Base-by-base conservation (phyloP, 2,797 vertebrate species). In the Thaleichthys pacificus region DNA sequence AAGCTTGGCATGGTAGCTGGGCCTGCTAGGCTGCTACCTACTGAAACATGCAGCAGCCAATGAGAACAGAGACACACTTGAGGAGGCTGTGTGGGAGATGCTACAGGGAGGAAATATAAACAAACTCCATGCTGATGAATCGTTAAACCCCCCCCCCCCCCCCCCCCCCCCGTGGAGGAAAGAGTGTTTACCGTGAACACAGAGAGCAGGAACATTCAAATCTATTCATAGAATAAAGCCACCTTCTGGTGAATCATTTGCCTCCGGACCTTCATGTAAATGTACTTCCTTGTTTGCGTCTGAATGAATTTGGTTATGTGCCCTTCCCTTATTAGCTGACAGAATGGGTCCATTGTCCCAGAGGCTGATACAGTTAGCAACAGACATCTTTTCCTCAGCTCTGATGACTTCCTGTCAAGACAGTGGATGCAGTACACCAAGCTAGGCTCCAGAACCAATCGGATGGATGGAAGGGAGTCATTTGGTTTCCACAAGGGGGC, bases 251-350 rank as follows among this genome's bases (percentile, higher is more conserved):
- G 51, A n/a, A 17, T 56, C 51, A 17, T 56, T n/a, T 56, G 19
- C 51, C 51, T 56, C 51, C 4, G 51, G 17, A 5, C 17, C 51
- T 4, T 3, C 35, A 57, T 14, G 12, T 38, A 24, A 22, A 24
- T 51, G 24, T 42, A 9, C 8, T 64, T 38, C 62, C 62, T 64
- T n/a, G 62, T n/a, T 64, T 60, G 26, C 51, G 28, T 64, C 61
- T 73, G 61, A 63, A 70, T 73, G 54, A n/a, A 56, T 61, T 69
- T 69, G 54, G n/a, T 60, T 66, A 69, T 60, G 47, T 60, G 22
- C 22, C 42, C 76, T 42, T 63, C 17, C 32, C 32, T 2, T n/a
- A 51, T 30, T 19, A 32, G 3, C 21, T 24, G 63, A 58, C 71
- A 58, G 42, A 51, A 30, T 17, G 54, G 64, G 15, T 30, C 57